A percentile compares a stretch with the other conserved stretches of the same genome.
These are phyloP conservation scores for Bombyx mandarina DNA, from an alignment of 1,140 invertebrate genomes.

Conservation along the genomic window DNA sequence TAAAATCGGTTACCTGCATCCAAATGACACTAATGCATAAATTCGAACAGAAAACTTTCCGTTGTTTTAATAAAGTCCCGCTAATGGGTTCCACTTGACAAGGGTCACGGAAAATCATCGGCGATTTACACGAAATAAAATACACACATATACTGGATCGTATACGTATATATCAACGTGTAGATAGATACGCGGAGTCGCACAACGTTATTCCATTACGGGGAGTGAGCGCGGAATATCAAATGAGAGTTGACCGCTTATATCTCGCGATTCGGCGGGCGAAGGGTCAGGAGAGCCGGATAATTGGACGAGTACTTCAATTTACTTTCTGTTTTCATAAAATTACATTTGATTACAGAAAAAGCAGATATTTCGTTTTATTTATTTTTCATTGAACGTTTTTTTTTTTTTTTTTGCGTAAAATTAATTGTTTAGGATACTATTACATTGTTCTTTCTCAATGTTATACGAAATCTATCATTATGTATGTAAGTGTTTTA, in stretches of 20 bases:
- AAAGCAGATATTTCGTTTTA: background rate
- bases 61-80: too few species aligned
- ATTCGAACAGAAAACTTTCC: too few species aligned
- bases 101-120: conserved; percentile 50
- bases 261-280: conserved; percentile 31
- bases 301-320: conserved; percentile 24
- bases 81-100: conserved; percentile 21
- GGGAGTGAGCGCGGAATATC: conserved; percentile 41
- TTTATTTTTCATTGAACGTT: background rate
- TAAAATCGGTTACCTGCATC: too few species aligned
- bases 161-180: conserved; percentile 3
- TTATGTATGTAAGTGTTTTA: background rate
- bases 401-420: background rate
- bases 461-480: background rate
- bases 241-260: conserved; percentile 52
- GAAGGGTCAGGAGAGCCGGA: conserved; percentile 19
- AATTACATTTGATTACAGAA: background rate
- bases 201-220: conserved; percentile 66
- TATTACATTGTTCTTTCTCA: background rate
- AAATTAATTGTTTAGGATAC: background rate
- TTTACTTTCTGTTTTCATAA: background rate
- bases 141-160: conserved; percentile 17
- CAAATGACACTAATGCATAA: too few species aligned
- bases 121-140: conserved; percentile 61
- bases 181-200: conserved; percentile 41